Conservation (phyloP, 1,140 invertebrate genomes). For the Pseudoatta argentina region DNA sequence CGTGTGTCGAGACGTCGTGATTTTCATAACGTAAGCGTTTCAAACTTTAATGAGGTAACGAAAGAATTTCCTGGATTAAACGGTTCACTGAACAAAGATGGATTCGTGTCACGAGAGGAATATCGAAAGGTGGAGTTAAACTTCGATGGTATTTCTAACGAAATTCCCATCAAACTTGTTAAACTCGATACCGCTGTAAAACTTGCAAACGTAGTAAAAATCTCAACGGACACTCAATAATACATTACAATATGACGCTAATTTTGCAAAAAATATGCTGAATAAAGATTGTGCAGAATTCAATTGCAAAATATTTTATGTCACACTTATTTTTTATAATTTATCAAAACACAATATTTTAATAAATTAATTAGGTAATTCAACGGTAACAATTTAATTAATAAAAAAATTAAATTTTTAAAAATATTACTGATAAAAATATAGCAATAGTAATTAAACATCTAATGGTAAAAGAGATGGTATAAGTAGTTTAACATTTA, state of each 20-base stretch:
- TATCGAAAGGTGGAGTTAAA: conserved; percentile 38
- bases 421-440: neutral
- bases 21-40: conserved; percentile 20
- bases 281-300: neutral
- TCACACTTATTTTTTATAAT: neutral
- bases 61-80: conserved; percentile 56
- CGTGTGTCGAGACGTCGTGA: conserved; percentile 10
- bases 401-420: neutral
- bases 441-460: neutral
- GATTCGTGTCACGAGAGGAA: neutral
- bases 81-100: conserved; percentile 43
- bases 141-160: conserved; percentile 14
- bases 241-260: neutral
- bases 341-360: neutral
- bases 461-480: neutral
- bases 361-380: neutral
- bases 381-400: neutral
- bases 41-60: conserved; percentile 56
- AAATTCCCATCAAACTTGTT: conserved; percentile 58
- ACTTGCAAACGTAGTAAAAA: conserved; percentile 49
- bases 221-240: conserved; percentile 6
- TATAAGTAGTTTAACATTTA: neutral
- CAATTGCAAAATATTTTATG: neutral
- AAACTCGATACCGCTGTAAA: conserved; percentile 54
- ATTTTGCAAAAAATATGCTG: neutral